phyloP scores from a whole-genome alignment of 1,140 invertebrate genomes.

The Mesaphorura yosii region DNA sequence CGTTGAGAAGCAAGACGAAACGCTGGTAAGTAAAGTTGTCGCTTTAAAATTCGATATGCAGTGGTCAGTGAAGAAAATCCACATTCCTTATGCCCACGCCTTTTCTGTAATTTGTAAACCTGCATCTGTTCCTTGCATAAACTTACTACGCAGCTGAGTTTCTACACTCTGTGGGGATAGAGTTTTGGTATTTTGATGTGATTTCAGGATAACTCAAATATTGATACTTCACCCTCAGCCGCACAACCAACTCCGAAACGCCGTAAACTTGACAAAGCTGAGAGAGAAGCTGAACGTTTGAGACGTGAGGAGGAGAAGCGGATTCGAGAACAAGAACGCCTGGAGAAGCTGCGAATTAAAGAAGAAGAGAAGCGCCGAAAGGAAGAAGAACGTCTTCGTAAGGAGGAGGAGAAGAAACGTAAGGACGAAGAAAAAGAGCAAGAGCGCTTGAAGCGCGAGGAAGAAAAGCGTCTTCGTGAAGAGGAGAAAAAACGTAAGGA shows the following conservation, averaged over 20 bases:
- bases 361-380: conserved; percentile 9
- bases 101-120: too few relatives aligned
- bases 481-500: conserved; percentile 10
- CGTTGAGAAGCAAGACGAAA: too few relatives aligned
- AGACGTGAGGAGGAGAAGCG: conserved; percentile 8
- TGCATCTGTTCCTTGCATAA: background rate
- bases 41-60: too few relatives aligned
- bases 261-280: conserved; percentile 27
- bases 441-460: conserved; percentile 12
- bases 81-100: too few relatives aligned
- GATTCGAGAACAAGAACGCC: conserved; percentile 11
- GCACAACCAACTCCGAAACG: too few relatives aligned
- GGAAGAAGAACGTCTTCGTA: conserved; percentile 14
- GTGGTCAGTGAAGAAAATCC: too few relatives aligned
- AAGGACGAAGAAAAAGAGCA: conserved; percentile 4
- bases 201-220: too few relatives aligned
- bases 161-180: background rate
- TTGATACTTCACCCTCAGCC: too few relatives aligned
- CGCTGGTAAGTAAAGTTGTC: too few relatives aligned
- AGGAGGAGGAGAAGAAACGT: conserved; percentile 11
- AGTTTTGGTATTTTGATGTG: too few relatives aligned
- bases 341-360: conserved; percentile 4
- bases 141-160: background rate
- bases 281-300: conserved; percentile 12
- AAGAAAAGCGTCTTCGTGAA: conserved; percentile 11